Evolutionary conservation across 2,113 vertebrate genomes (phyloP), one percentile per base, ranked within the genome.

Genomic region (Forbesichthys papilliferus): DNA sequence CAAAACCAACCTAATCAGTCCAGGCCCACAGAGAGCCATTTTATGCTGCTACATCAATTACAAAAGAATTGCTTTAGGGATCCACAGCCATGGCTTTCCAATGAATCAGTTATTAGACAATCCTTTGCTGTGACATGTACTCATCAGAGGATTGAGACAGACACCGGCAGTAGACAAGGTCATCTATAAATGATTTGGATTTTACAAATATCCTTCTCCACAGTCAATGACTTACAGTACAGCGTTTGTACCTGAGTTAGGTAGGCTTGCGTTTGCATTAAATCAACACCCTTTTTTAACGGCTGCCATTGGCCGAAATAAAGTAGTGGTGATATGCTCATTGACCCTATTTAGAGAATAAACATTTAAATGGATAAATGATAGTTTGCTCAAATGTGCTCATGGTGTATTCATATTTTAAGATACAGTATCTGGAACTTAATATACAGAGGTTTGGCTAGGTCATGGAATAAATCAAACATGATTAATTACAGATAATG

Each of bases 31-130:
- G 78, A 79, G 87, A 91, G 84, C 75, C 79, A 88, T 90, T 88
- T 89, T 80, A 85, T 80, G 77, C 76, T 68, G 79, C 78, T 82
- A 85, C 81, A 88, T 79, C 88, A 90, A 90, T 93, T 90, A 90
- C 83, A 67, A 84, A 85, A 71, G 66, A 87, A 92, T 90, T 89
- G 88, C 89, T 87, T 88, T 67, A 75, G 86, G 85, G 85, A 87
- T 82, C 60, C 76, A 84, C 81, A 51, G 75, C 66, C 88, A 77
- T 59, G 85, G 74, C 77, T 83, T 79, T 80, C 86, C 84, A 84
- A 71, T 80, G 78, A 79, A 86, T 81, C 80, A 82, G 79, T 89
- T 87, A 89, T 91, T 88, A 89, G 86, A 77, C 79, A 86, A 81
- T 85, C 77, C 80, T 87, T 84, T 86, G 71, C 74, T 81, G 80